Base-by-base conservation (phyloP, 2,888 invertebrate genomes). In the Drosophila mercatorum region DNA sequence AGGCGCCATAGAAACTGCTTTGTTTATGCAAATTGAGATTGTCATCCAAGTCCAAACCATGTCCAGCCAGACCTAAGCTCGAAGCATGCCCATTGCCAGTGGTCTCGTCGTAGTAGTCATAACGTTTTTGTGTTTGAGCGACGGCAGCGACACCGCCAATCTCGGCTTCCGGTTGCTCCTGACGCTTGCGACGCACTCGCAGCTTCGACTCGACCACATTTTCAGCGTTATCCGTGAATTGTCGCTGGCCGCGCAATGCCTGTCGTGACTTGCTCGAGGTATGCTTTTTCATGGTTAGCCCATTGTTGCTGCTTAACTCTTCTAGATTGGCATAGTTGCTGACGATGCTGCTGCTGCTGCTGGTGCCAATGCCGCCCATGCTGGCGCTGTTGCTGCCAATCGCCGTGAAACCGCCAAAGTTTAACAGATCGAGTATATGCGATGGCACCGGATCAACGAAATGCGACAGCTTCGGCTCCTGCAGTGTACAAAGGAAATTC, bases 401-500 rank as follows among this genome's bases (percentile, higher is more conserved):
- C 31, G 81, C 89, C 53, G 89, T 85, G 58, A 85, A 87, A 51
- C 83, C 86, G 17, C 92, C 91, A 72, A 89, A 73, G 63, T 90
- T 90, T 44, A 92, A 74, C 57, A 83, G 58, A 67, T 88, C 92
- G 71, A 87, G 86, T 28, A 91, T 90, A 22, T 88, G 83, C 57
- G 90, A 82, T 26, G 91, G 91, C 58, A 91, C 85, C 41, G 91
- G 91, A 49, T 91, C 92, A 10, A 89, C 81, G 51, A 91, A 91
- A 36, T 91, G 87, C 63, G 83, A 72, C 60, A 91, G 72, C 52
- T 91, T 91, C 14, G 91, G 91, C 34, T 90, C 92, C 73, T 91
- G 95, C 92, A 95, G 94, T 91, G 94, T 94, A 92, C 97, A 97
- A 68, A 95, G 95, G 78, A 96, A 94, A 71, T 95, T 94, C 84